These are phyloP conservation scores for Gibbula magus DNA, from an alignment of 2,888 invertebrate species.

Conservation along the genomic window DNA sequence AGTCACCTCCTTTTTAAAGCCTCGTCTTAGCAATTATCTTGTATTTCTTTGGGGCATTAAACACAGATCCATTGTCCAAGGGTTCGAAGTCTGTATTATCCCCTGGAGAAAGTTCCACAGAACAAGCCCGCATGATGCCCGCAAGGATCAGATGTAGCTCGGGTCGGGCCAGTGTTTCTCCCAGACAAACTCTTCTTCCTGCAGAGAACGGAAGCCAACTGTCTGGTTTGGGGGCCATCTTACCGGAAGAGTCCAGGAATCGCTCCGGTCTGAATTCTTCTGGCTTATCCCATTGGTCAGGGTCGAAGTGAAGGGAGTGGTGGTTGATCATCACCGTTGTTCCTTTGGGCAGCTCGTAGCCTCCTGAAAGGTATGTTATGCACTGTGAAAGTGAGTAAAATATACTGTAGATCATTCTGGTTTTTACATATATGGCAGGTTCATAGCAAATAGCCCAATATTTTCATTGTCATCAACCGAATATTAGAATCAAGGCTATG, in stretches of 20 bases:
- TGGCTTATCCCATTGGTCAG: slow-evolving; percentile 55
- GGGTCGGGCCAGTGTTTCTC: slow-evolving; percentile 60
- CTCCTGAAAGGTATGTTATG: slow-evolving; percentile 39
- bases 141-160: slow-evolving; percentile 57
- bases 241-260: slow-evolving; percentile 56
- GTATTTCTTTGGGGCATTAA: background rate
- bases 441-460: no score
- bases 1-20: background rate
- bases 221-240: slow-evolving; percentile 52
- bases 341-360: slow-evolving; percentile 56
- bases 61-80: background rate
- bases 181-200: slow-evolving; percentile 63
- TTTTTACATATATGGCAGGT: no score
- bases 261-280: slow-evolving; percentile 59
- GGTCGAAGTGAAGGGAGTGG: slow-evolving; percentile 58
- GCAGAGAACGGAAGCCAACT: slow-evolving; percentile 65
- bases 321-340: slow-evolving; percentile 54
- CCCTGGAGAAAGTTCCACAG: slow-evolving; percentile 36
- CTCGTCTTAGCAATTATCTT: background rate
- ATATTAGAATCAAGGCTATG: no score
- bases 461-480: no score
- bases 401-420: no score
- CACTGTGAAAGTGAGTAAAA: no score
- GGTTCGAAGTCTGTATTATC: slow-evolving; percentile 2
- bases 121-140: slow-evolving; percentile 34